Evolutionary conservation across 2,888 invertebrate genomes (phyloP), one percentile per base, ranked within the genome.

Genomic region (Cosmia trapezina): DNA sequence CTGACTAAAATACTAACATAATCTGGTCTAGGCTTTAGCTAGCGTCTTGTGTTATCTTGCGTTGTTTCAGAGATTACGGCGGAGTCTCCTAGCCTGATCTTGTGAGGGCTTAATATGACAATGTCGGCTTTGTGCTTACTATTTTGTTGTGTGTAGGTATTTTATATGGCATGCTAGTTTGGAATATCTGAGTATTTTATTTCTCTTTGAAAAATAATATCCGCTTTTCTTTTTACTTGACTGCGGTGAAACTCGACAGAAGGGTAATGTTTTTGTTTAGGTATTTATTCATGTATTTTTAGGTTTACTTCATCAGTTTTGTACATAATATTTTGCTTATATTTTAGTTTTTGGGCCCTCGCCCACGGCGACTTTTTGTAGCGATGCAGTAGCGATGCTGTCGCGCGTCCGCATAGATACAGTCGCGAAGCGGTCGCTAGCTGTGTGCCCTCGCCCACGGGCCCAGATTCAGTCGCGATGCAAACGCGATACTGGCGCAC

Each of bases 11-110:
- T 79, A 74, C 73, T 73, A 77, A 77, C 78, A 70, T 84, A 86
- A 83, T 86, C 77, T 86, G 19, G 78, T 79, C 78, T 83, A 76
- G 83, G 80, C 73, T 80, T 77, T 69, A 76, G 80, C 70, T 47
- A 19, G 80, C 80, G 80, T 60, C 78, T 83, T 72, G 83, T 73
- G 81, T 84, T 85, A 86, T 85, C 85, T 84, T 64, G 75, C 76
- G 62, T 78, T 73, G 83, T 78, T 85, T 73, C 74, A 57, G 78
- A 80, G 86, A 85, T 85, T 86, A 83, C 66, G 28, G 12, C 53
- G 22, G 66, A 84, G 83, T 64, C 80, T 80, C 37, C 78, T 73
- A 56, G 74, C 60, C 37, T 84, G 84, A 82, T 84, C 85, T 78
- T 80, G 74, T 69, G 61, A 49, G 45, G 72, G 83, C 72, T 80